phyloP scores from a whole-genome alignment of 2,113 vertebrate genomes.

The Rhizomys pruinosus region DNA sequence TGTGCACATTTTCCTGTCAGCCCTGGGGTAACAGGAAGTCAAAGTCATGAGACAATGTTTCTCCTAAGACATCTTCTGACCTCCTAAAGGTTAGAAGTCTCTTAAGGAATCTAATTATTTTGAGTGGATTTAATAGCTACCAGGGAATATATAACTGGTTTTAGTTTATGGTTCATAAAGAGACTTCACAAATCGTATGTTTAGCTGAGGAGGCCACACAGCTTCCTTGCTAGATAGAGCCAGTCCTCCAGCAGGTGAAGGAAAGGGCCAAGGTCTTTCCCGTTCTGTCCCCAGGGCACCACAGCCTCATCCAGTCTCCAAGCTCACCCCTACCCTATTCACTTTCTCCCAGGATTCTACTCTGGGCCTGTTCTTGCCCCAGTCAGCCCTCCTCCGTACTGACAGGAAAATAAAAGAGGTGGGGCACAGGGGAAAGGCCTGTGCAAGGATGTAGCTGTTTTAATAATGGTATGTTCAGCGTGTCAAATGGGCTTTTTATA shows the following conservation, averaged over 20 bases:
- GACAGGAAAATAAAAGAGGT: no score
- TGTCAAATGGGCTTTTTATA: neutral
- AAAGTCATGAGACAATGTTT: neutral
- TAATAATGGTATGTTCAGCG: no score
- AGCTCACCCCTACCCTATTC: no score
- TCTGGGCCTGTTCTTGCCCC: no score
- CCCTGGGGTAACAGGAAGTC: fast-evolving
- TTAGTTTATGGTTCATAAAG: fast-evolving
- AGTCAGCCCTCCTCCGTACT: no score
- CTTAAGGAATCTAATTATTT: neutral
- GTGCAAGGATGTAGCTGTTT: neutral
- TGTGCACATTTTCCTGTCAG: fast-evolving
- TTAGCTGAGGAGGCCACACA: no score
- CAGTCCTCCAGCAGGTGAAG: neutral
- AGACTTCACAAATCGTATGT: neutral
- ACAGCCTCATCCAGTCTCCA: neutral
- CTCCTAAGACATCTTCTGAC: fast-evolving
- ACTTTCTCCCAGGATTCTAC: neutral
- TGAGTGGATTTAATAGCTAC: neutral
- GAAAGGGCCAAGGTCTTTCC: neutral
- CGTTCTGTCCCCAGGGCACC: neutral
- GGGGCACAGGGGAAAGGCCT: neutral
- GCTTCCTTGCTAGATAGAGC: neutral
- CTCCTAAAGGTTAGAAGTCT: fast-evolving
- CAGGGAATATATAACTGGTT: neutral